Conservation (phyloP, 2,888 invertebrate species). For the Camptogramma bilineatum region DNA sequence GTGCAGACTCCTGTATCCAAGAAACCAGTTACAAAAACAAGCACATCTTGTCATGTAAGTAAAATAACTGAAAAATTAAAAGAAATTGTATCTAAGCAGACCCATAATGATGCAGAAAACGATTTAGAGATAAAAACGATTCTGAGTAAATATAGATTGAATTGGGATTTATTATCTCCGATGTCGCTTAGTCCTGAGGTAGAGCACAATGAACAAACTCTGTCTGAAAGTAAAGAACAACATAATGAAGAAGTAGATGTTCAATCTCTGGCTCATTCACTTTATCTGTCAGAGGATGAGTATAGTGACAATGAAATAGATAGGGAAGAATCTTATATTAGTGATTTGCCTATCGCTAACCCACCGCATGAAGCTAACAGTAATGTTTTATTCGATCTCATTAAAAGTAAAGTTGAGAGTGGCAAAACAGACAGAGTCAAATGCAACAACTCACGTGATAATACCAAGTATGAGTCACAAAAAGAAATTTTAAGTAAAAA, state of each 20-base stretch:
- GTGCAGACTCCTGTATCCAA: neutral
- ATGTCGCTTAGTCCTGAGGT: slow-evolving; percentile 26
- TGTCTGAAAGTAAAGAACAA: slow-evolving; percentile 4
- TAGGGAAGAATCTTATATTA: slow-evolving; percentile 16
- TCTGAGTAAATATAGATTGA: slow-evolving; percentile 14
- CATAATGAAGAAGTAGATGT: neutral
- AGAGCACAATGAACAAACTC: slow-evolving; percentile 5
- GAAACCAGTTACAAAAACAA: neutral
- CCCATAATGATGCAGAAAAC: slow-evolving; percentile 41
- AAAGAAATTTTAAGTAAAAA: slow-evolving; percentile 4
- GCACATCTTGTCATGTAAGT: neutral
- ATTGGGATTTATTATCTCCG: slow-evolving; percentile 28
- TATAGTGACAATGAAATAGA: slow-evolving; percentile 16
- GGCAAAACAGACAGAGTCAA: slow-evolving; percentile 1
- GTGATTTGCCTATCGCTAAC: neutral
- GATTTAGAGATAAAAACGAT: slow-evolving; percentile 68
- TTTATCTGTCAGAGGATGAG: slow-evolving; percentile 11
- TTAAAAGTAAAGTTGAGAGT: neutral
- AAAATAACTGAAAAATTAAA: slow-evolving; percentile 1
- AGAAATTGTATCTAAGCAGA: slow-evolving; percentile 16
- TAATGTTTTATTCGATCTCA: neutral
- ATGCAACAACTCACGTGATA: neutral
- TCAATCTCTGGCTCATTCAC: slow-evolving; percentile 8
- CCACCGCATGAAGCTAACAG: neutral
- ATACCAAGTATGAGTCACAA: slow-evolving; percentile 2